A percentile compares a stretch with the other conserved stretches of the same genome.
These are phyloP conservation scores for Trimorus sp. DNA, from an alignment of 2,888 invertebrate genomes.

Conservation along the genomic window DNA sequence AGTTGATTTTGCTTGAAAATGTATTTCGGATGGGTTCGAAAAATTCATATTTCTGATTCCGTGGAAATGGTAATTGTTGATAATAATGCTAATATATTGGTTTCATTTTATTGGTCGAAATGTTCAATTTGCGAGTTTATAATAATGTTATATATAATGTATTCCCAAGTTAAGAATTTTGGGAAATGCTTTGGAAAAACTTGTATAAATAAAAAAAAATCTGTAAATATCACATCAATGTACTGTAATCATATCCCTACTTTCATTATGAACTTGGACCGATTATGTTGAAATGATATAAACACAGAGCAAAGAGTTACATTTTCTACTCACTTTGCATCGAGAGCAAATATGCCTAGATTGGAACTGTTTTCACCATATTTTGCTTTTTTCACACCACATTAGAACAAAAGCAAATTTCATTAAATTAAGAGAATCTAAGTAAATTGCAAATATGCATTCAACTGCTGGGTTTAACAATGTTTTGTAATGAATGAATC, in stretches of 20 bases:
- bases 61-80: neutral
- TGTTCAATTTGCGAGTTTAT: slow-evolving; percentile 1
- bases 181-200: slow-evolving; percentile 3
- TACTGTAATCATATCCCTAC: too few relatives aligned
- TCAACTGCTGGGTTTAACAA: neutral
- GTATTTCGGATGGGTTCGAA: neutral
- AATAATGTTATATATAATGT: slow-evolving; percentile 6
- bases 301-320: too few relatives aligned
- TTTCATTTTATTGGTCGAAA: neutral
- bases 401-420: too few relatives aligned
- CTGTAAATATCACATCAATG: neutral
- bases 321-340: too few relatives aligned
- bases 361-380: too few relatives aligned
- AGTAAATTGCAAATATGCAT: too few relatives aligned
- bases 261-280: too few relatives aligned
- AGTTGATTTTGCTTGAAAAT: neutral
- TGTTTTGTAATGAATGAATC: neutral
- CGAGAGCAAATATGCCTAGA: too few relatives aligned
- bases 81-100: neutral
- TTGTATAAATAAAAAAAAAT: slow-evolving; percentile 13
- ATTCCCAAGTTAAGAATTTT: neutral
- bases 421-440: too few relatives aligned
- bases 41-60: neutral
- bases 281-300: too few relatives aligned
- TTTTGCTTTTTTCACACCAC: too few relatives aligned